Conservation (phyloP, 2,888 invertebrate genomes). For the Patella caerulea region DNA sequence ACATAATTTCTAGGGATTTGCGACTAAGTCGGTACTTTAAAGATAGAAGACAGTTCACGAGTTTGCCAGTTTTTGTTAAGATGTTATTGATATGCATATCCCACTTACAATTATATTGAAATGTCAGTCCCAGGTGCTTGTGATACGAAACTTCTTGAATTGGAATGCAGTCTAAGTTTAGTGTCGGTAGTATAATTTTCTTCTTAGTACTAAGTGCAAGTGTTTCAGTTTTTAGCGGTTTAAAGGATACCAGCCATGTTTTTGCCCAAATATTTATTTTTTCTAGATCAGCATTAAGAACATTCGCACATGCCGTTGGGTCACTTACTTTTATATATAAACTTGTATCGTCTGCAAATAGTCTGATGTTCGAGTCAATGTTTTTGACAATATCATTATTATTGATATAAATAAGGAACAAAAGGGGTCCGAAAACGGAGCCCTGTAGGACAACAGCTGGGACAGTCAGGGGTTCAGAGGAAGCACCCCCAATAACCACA, state of each 20-base stretch:
- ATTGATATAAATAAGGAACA: too few species aligned
- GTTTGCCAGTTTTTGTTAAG: not conserved
- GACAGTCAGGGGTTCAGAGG: too few species aligned
- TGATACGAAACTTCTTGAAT: slow-evolving; percentile 2
- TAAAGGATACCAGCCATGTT: slow-evolving; percentile 8
- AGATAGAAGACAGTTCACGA: not conserved
- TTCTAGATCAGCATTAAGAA: not conserved
- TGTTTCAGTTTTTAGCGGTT: not conserved
- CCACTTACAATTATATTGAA: slow-evolving; percentile 4
- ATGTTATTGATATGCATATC: not conserved
- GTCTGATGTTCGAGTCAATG: too few species aligned
- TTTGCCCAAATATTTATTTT: not conserved
- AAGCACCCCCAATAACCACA: not conserved
- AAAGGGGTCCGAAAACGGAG: too few species aligned
- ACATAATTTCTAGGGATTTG: not conserved
- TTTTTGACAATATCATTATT: too few species aligned
- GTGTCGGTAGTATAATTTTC: not conserved
- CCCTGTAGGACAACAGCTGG: too few species aligned
- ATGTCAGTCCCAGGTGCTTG: not conserved
- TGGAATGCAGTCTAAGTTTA: not conserved
- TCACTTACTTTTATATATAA: not conserved
- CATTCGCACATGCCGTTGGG: not conserved
- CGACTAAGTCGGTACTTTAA: not conserved
- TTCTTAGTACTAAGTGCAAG: not conserved
- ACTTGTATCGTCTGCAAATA: too few species aligned